Conservation (phyloP, 2,797 vertebrate genomes). For the Arctocebus calabarensis region DNA sequence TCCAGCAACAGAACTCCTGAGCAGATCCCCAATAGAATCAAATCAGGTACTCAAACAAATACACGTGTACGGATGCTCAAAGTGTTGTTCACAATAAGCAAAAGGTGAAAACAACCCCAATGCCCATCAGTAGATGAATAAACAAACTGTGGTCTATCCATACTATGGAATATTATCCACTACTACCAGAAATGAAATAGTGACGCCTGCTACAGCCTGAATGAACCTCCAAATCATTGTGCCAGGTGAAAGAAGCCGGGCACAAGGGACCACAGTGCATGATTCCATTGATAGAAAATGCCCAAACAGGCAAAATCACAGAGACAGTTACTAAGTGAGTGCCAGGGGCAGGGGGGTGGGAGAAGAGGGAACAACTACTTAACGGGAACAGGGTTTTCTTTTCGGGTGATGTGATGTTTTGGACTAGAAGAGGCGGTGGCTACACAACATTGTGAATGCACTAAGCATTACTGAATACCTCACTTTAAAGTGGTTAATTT, state of each 20-base stretch:
- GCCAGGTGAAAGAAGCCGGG: neutral
- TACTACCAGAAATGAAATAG: neutral
- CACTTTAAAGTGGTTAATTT: neutral
- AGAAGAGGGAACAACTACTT: rapidly evolving
- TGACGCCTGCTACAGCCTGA: rapidly evolving
- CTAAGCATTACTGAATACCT: neutral
- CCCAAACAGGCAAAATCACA: neutral
- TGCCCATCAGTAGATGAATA: neutral
- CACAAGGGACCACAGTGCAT: neutral
- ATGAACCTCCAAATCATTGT: rapidly evolving
- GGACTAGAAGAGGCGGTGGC: rapidly evolving
- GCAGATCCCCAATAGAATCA: neutral
- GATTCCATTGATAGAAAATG: neutral
- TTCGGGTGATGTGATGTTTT: neutral
- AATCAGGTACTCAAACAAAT: neutral
- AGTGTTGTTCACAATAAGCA: neutral
- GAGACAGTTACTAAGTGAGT: neutral
- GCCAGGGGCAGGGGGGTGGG: too few species aligned
- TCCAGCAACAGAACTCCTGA: neutral
- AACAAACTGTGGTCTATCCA: rapidly evolving
- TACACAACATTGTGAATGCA: neutral
- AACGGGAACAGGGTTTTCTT: neutral
- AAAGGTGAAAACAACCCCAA: neutral
- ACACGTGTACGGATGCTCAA: rapidly evolving
- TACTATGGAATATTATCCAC: too few species aligned